Conservation (phyloP, 2,888 invertebrate species). For the Tachina fera region DNA sequence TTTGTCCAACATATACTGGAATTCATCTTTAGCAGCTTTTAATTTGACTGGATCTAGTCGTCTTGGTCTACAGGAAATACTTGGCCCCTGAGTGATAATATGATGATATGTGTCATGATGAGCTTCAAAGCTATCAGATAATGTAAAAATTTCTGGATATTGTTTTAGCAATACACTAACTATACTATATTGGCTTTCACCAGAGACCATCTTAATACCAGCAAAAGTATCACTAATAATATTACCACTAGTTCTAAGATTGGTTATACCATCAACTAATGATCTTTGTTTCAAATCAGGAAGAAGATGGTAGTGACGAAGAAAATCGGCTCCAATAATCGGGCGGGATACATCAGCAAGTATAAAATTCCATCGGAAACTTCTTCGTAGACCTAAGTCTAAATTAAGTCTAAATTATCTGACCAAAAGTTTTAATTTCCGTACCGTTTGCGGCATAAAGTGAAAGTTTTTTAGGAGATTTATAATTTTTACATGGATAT, state of each 20-base stretch:
- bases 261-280: background rate
- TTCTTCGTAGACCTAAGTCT: background rate
- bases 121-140: background rate
- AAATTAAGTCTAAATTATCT: too few species aligned
- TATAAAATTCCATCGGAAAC: background rate
- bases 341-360: constrained; percentile 3
- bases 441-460: too few species aligned
- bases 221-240: background rate
- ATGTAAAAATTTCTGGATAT: background rate
- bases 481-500: too few species aligned
- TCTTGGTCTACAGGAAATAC: background rate
- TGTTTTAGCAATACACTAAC: background rate
- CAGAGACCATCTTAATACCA: background rate
- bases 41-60: constrained; percentile 2
- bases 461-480: too few species aligned
- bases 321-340: background rate
- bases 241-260: background rate
- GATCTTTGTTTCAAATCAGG: background rate
- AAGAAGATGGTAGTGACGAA: background rate
- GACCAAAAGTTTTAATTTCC: too few species aligned
- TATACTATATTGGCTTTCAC: background rate
- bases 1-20: constrained; percentile 18
- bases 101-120: background rate
- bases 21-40: constrained; percentile 9
- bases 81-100: background rate